phyloP scores from a whole-genome alignment of 2,113 vertebrate genomes.

The Melanerpes formicivorus region DNA sequence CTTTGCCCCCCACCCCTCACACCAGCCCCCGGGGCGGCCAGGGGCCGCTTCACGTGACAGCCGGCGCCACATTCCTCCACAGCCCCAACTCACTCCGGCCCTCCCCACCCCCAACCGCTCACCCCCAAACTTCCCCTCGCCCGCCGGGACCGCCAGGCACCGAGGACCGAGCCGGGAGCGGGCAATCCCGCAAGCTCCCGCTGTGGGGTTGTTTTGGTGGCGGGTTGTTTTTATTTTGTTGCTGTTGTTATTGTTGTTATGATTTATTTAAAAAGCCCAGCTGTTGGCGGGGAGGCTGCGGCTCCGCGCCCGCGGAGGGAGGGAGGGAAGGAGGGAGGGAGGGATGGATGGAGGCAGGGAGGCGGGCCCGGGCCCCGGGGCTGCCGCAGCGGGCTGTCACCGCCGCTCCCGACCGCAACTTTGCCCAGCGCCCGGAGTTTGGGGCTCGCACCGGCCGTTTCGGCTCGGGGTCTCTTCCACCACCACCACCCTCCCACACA shows the following conservation, averaged over 20 bases:
- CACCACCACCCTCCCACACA: neutral
- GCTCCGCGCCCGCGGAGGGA: neutral
- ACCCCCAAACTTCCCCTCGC: neutral
- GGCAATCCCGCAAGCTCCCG: neutral
- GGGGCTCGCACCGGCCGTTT: neutral
- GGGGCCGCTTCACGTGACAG: constrained; percentile 32
- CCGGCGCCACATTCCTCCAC: constrained; percentile 75
- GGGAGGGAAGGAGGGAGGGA: no score
- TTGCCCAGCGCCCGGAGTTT: constrained; percentile 43
- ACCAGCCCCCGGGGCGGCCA: neutral
- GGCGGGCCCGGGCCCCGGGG: neutral
- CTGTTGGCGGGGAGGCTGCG: neutral
- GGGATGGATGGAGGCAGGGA: neutral
- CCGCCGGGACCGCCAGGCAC: neutral
- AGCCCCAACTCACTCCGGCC: constrained; percentile 56
- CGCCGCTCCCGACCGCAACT: constrained; percentile 50
- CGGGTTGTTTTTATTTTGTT: neutral
- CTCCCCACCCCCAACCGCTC: constrained; percentile 68
- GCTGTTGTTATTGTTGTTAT: neutral
- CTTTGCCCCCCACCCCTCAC: neutral
- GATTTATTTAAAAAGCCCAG: neutral
- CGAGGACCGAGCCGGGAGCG: neutral
- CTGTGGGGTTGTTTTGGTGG: no score
- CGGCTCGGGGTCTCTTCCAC: neutral
- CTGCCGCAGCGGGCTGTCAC: constrained; percentile 21